Conservation (phyloP, 2,797 vertebrate genomes). For the Limosa lapponica region DNA sequence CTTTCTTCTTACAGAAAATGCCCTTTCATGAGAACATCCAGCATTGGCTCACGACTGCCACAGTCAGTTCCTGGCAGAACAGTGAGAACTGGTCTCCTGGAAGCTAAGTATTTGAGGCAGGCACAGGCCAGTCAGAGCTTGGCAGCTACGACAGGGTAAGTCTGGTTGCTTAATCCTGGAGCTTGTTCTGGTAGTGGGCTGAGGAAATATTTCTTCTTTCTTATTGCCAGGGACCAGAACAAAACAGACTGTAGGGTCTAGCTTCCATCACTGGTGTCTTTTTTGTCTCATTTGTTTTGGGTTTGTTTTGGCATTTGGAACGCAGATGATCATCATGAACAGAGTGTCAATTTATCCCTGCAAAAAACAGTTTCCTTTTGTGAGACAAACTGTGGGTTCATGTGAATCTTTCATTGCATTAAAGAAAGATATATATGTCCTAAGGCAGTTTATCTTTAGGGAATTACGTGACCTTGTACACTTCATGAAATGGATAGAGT, state of each 20-base stretch:
- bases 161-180: neutral
- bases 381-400: neutral
- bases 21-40: neutral
- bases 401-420: neutral
- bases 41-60: neutral
- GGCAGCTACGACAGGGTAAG: neutral
- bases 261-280: neutral
- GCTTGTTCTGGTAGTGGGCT: neutral
- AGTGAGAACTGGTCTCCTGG: slow-evolving; percentile 14
- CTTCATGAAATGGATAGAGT: neutral
- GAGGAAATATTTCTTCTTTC: neutral
- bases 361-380: neutral
- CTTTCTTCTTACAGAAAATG: neutral
- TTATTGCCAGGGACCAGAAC: neutral
- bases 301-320: neutral
- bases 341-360: neutral
- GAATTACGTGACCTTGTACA: neutral
- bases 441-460: neutral
- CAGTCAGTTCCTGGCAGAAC: slow-evolving; percentile 34
- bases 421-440: neutral
- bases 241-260: neutral
- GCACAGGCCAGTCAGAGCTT: neutral
- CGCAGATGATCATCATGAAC: neutral
- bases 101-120: neutral
- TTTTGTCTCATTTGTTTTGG: neutral